These are phyloP conservation scores for Thunnus maccoyii DNA, from an alignment of 2,113 vertebrate species.

Conservation along the genomic window DNA sequence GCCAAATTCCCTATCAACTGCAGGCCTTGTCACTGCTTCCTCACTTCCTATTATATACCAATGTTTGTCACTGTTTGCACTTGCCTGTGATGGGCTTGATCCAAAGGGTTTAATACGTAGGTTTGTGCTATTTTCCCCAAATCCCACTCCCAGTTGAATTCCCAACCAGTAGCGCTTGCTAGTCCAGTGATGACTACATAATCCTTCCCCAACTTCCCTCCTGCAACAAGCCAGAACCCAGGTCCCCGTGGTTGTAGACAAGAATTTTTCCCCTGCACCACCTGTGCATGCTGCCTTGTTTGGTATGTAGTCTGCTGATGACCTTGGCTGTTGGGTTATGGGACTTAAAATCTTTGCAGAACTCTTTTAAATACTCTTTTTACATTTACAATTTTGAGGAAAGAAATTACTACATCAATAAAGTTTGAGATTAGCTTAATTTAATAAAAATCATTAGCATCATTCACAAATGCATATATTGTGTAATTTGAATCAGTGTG, in stretches of 20 bases:
- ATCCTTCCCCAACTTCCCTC: not conserved
- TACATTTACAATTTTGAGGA: not conserved
- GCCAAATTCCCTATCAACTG: too few relatives aligned
- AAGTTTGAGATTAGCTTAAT: not conserved
- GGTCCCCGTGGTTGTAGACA: not conserved
- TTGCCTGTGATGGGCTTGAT: not conserved
- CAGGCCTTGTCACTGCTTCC: too few relatives aligned
- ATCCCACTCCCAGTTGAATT: not conserved
- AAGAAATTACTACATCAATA: not conserved
- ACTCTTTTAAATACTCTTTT: not conserved
- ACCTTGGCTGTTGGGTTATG: not conserved
- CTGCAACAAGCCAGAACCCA: not conserved
- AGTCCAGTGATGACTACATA: not conserved
- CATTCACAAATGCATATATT: not conserved
- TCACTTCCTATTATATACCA: too few relatives aligned
- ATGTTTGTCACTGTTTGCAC: not conserved
- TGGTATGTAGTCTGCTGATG: conserved; percentile 7
- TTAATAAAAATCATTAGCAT: not conserved
- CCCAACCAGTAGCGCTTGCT: not conserved
- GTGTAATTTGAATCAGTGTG: conserved; percentile 7
- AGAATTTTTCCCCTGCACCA: not conserved
- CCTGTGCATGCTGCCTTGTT: conserved; percentile 15
- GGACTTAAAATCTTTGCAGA: not conserved
- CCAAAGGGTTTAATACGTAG: not conserved
- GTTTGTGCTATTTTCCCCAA: not conserved